phyloP scores from a whole-genome alignment of 2,888 invertebrate genomes.

The Corythucha ciliata region DNA sequence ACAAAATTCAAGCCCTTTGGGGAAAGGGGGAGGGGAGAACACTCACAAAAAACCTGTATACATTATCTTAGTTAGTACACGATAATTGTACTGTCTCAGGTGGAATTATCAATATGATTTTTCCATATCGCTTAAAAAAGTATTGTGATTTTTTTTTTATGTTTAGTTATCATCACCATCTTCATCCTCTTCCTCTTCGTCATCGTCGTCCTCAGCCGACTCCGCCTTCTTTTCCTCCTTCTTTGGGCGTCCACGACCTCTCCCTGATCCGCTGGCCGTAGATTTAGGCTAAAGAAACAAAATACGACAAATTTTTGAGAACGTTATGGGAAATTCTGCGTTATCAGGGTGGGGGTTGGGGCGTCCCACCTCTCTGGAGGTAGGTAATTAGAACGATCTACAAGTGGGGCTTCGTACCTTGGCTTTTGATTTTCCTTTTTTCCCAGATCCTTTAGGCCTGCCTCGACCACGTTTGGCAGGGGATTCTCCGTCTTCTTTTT shows the following conservation, averaged over 20 bases:
- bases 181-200: conserved; percentile 42
- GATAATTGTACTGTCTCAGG: too few relatives aligned
- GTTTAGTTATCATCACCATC: conserved; percentile 27
- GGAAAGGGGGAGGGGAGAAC: too few relatives aligned
- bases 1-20: too few relatives aligned
- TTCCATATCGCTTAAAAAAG: too few relatives aligned
- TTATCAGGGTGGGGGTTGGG: too few relatives aligned
- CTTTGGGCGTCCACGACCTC: conserved; percentile 45
- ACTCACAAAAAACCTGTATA: too few relatives aligned
- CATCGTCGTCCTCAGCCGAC: conserved; percentile 42
- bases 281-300: conserved; percentile 1
- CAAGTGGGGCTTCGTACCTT: conserved; percentile 36
- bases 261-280: conserved; percentile 32
- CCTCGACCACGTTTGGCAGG: conserved; percentile 49
- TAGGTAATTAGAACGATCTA: not conserved
- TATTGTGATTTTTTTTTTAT: too few relatives aligned
- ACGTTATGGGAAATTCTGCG: too few relatives aligned
- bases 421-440: conserved; percentile 43
- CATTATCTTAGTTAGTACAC: too few relatives aligned
- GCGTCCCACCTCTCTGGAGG: not conserved
- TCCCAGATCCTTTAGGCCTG: conserved; percentile 48
- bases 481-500: conserved; percentile 36
- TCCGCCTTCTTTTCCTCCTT: conserved; percentile 42
- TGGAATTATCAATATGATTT: too few relatives aligned
- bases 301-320: too few relatives aligned